Base-by-base conservation (phyloP, 2,797 vertebrate genomes). In the Carcharodon carcharias region DNA sequence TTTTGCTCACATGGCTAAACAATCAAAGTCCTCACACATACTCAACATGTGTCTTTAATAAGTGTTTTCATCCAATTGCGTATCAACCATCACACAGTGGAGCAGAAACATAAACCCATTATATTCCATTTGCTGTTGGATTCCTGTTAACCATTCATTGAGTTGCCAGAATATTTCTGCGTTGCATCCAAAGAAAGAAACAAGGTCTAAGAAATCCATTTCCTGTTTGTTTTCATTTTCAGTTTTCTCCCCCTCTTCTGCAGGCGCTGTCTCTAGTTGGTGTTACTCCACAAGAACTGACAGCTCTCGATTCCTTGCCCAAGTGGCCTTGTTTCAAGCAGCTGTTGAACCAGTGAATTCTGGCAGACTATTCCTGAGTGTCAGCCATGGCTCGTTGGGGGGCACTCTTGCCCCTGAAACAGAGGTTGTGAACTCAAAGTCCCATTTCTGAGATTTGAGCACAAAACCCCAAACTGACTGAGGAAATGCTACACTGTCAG, bases 41-140 rank as follows among this genome's bases (percentile, higher is more conserved):
- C 18, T 26, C 61, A 93, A 93, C 91, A 93, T 93, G 91, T 93
- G 91, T 40, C 91, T 67, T 93, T 21, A 65, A 93, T 67, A 65
- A 93, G 40, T 45, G n/a, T 45, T 67, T 45, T 40, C n/a, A 67
- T 65, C 91, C 91, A 93, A 26, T 26, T 93, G 63, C 23, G 8
- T 7, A 65, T 93, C 61, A 93, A 93, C 65, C 65, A 23, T 63
- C 63, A 67, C 63, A 93, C 91, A 40, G 21, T 67, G 9, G 2
- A 93, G n/a, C 91, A 45, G 63, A 67, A 67, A 45, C 61, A 45
- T 93, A 93, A 67, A 93, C 1, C n/a, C 65, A 40, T 67, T 67
- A 93, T 93, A 45, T 67, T 67, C 91, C 65, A 65, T 45, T n/a
- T 26, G 67, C 63, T 67, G 91, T 28, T 93, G 63, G 63, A 28